A percentile compares a stretch with the other conserved stretches of the same genome.
These are phyloP conservation scores for Lepus timidus DNA, from an alignment of 2,113 vertebrate genomes.

Conservation along the genomic window DNA sequence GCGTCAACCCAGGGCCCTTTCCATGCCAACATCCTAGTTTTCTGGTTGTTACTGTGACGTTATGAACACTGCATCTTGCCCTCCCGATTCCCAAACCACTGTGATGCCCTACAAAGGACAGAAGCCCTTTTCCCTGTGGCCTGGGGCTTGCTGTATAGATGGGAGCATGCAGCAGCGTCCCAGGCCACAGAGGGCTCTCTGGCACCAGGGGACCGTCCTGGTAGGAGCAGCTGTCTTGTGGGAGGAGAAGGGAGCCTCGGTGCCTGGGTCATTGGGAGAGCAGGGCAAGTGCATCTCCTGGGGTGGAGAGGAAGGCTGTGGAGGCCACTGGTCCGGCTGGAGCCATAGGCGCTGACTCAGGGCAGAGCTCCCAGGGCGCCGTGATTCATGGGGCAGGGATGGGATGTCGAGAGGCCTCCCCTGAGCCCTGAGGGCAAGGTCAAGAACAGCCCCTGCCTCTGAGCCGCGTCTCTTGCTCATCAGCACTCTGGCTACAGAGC, in stretches of 20 bases:
- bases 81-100: not conserved
- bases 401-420: not conserved
- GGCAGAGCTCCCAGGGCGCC: rapidly evolving
- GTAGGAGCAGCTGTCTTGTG: not conserved
- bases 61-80: not conserved
- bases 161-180: not conserved
- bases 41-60: not conserved
- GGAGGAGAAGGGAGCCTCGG: not conserved
- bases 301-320: not conserved
- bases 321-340: not conserved
- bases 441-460: not conserved
- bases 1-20: not conserved
- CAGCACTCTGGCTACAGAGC: not conserved
- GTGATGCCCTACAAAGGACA: rapidly evolving
- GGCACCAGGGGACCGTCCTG: not conserved
- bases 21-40: not conserved
- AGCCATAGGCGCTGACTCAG: not conserved
- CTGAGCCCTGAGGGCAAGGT: rapidly evolving
- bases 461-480: not conserved
- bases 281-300: not conserved
- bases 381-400: rapidly evolving
- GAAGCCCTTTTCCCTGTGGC: not conserved
- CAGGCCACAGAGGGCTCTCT: not conserved
- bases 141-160: not conserved
- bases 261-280: not conserved